Percentiles rank a stretch among this genome's conserved stretches.
phyloP scores from a whole-genome alignment of 2,797 vertebrate genomes.

The Arrhamphus sclerolepis region DNA sequence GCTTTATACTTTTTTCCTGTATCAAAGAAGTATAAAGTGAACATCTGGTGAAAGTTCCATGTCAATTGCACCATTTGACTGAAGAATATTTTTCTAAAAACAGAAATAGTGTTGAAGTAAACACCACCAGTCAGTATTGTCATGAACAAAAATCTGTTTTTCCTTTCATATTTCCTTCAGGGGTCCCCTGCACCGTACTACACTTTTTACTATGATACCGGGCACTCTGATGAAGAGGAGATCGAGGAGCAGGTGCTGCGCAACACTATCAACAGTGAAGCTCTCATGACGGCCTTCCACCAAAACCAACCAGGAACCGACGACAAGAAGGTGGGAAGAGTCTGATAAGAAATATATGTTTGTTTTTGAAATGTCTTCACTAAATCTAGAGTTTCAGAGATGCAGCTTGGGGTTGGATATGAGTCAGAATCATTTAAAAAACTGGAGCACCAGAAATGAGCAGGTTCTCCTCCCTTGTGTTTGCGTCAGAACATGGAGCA shows the following conservation, averaged over 20 bases:
- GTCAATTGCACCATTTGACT: no score
- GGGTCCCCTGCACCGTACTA: constrained; percentile 75
- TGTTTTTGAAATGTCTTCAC: not conserved
- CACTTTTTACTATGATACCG: constrained; percentile 81
- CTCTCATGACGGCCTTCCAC: constrained; percentile 84
- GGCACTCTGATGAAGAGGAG: constrained; percentile 68
- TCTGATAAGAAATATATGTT: no score
- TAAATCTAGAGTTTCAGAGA: not conserved
- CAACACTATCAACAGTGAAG: constrained; percentile 82
- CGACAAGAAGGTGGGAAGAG: constrained; percentile 65
- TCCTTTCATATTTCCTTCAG: constrained; percentile 41
- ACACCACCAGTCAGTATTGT: no score
- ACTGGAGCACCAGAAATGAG: no score
- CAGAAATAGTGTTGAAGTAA: no score
- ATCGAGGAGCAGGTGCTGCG: constrained; percentile 76
- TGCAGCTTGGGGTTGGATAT: no score
- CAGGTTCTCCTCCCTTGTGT: constrained; percentile 16
- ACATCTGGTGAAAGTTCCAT: no score
- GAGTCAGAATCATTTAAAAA: no score
- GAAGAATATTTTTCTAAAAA: no score
- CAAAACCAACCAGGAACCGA: constrained; percentile 69
- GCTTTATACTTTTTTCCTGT: no score
- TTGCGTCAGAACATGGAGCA: constrained; percentile 82
- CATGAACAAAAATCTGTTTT: no score
- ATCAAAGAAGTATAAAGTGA: no score